Conservation (phyloP, 35 echinoderm and acorn worm genomes). For the Diadema setosum region DNA sequence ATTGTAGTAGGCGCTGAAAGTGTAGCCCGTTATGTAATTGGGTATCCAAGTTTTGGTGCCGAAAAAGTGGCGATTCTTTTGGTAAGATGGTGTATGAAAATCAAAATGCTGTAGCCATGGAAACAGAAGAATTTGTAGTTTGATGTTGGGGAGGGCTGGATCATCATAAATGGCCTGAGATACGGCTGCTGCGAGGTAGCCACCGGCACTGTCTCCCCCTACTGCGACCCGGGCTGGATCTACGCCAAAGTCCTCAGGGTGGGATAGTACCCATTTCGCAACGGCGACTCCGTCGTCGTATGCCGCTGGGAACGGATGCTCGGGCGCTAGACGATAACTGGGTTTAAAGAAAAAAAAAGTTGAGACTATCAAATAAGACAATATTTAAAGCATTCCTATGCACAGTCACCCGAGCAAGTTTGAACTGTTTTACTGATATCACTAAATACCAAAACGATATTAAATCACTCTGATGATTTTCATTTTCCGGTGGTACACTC, state of each 20-base stretch:
- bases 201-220: constrained; percentile 46
- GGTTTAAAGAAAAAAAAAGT: not conserved
- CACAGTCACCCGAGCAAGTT: too few species aligned
- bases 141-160: not conserved
- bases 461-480: not conserved
- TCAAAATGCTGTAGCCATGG: constrained; percentile 46
- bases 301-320: constrained; percentile 50
- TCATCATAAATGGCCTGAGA: constrained; percentile 11
- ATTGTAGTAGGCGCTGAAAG: not conserved
- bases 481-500: too few species aligned
- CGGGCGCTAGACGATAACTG: constrained; percentile 51
- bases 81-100: constrained; percentile 45
- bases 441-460: not conserved
- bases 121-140: constrained; percentile 22
- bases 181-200: constrained; percentile 41
- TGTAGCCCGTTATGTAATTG: not conserved
- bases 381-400: too few species aligned
- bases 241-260: constrained; percentile 19
- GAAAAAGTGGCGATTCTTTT: not conserved
- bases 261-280: constrained; percentile 18
- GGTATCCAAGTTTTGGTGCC: not conserved
- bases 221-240: constrained; percentile 24
- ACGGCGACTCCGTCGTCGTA: constrained; percentile 27
- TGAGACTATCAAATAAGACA: not conserved
- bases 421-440: not conserved